Evolutionary conservation across 2,113 vertebrate species (phyloP), one percentile per base, ranked within the genome.

Genomic region (Datnioides undecimradiatus): DNA sequence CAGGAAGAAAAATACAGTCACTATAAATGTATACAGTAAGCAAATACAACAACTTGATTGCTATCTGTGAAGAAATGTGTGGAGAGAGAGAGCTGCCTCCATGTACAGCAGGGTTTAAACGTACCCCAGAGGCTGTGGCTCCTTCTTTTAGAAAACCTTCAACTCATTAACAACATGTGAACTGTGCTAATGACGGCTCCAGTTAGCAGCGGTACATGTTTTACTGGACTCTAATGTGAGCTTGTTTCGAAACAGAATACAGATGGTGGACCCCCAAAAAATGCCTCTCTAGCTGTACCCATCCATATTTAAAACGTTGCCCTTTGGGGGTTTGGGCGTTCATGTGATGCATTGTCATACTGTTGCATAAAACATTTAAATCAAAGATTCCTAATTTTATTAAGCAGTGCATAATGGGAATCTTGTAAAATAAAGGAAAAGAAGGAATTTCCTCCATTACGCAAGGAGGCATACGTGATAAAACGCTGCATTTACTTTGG

Each of bases 111-210:
- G 66, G 74, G 67, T 73, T 78, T 77, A 83, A 87, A 87, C 57
- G 49, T 33, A 34, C 38, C 57, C 65, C 60, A 74, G 25, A 65
- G 62, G 63, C 75, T 85, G 80, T 29, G 60, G 84, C 64, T 76
- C 59, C 49, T 59, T 33, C 33, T 70, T n/a, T n/a, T 74, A 43
- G 71, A 33, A 79, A 80, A 76, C 84, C 63, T 79, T 84, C 48
- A 64, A 69, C 77, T 90, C 82, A 90, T 92, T 89, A 87, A 63
- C 75, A 91, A 67, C 84, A 92, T 29, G 72, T 82, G 83, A 85
- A 58, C 66, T 79, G 77, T 60, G 31, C 79, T 57, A 67, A 78
- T 75, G 75, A 72, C n/a, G 33, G 49, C 67, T 67, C 45, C 59
- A 52, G 73, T 73, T 48, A 82, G 78, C 74, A 52, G 58, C 45